Base-by-base conservation (phyloP, 1,140 invertebrate genomes). In the Anoplophora glabripennis region DNA sequence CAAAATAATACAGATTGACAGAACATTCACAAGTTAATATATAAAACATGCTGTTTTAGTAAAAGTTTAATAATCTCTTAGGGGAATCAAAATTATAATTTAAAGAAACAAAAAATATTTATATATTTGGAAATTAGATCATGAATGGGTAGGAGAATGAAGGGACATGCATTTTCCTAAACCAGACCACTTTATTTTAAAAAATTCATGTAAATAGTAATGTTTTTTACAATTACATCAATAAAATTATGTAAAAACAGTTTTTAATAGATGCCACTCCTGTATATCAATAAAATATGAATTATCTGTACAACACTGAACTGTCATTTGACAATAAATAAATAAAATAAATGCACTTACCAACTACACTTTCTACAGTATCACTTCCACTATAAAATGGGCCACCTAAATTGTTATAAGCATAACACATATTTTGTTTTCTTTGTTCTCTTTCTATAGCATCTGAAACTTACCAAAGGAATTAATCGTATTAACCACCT, bases 311-410 rank as follows among this genome's bases (percentile, higher is more conserved):
- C 12, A 55, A 52, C 14, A 18, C 37, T 14, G 11, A 14, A 41
- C 7, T 49, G n/a, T 49, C 37, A 40, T 14, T 57, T 42, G 1
- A 28, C 7, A 18, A 14, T n/a, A 14, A 21, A 53, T n/a, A 41
- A 40, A 36, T 46, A 15, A 3, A 45, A 15, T n/a, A 36, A 36
- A 38, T 41, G 45, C 8, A 77, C 83, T 81, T 74, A 88, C 87
- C 86, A 59, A 89, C 81, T 64, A 89, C 86, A 67, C 86, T 89
- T 71, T 89, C 87, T 21, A 90, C 86, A 8, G 86, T 87, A 67
- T 89, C 87, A 66, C 82, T 84, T 15, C 77, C 63, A 80, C 78
- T 70, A 78, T 78, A 61, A 79, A 80, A 75, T 73, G 76, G 75
- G 67, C 76, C 59, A 18, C 70, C 69, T 33, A 78, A 77, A 61